Conservation (phyloP, 1,140 invertebrate genomes). For the Laodelphax striatellus region DNA sequence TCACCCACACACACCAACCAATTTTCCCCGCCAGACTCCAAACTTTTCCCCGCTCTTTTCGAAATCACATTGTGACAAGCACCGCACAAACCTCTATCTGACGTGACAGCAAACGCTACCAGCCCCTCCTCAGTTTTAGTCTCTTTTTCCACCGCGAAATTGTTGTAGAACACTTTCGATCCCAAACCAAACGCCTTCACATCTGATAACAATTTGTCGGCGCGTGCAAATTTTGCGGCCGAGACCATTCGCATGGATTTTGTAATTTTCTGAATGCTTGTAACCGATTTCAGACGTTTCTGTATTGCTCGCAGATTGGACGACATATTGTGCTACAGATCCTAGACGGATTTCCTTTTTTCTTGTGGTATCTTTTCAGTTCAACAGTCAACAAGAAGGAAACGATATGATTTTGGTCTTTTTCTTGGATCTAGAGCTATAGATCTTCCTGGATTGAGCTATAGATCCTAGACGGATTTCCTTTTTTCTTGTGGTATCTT, state of each 20-base stretch:
- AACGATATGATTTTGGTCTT: background rate
- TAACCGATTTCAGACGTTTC: conserved; percentile 47
- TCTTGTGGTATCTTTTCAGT: background rate
- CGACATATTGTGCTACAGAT: background rate
- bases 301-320: background rate
- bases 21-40: conserved; percentile 31
- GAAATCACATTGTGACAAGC: conserved; percentile 48
- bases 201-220: conserved; percentile 48
- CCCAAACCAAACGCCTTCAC: conserved; percentile 24
- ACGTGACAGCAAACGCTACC: conserved; percentile 42
- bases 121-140: conserved; percentile 28
- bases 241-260: conserved; percentile 72
- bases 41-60: conserved; percentile 25
- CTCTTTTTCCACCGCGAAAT: conserved; percentile 22
- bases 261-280: conserved; percentile 64
- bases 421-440: background rate
- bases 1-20: conserved; percentile 48
- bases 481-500: background rate
- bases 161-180: conserved; percentile 24
- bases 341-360: background rate
- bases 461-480: background rate
- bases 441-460: background rate
- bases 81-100: conserved; percentile 57
- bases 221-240: conserved; percentile 48
- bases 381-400: background rate